These are phyloP conservation scores for Polypterus bichir DNA, from an alignment of 2,113 vertebrate genomes.

Conservation along the genomic window DNA sequence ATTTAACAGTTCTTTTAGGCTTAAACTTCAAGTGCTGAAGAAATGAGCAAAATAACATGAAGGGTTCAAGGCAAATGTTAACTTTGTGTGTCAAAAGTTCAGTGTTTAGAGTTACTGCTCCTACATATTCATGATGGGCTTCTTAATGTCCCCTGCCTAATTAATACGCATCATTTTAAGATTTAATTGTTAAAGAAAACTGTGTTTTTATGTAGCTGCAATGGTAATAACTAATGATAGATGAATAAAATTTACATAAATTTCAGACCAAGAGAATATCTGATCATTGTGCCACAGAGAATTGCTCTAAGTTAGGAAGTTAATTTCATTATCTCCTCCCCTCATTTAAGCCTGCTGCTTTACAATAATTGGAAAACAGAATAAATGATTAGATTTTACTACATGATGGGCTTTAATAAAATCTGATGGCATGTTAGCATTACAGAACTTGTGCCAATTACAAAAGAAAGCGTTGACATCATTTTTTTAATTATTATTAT, in stretches of 20 bases:
- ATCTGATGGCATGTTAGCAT: conserved; percentile 54
- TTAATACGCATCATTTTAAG: conserved; percentile 77
- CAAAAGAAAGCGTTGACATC: conserved; percentile 19
- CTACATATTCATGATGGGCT: conserved; percentile 52
- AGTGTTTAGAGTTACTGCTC: conserved; percentile 46
- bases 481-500: conserved; percentile 3
- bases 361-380: conserved; percentile 78
- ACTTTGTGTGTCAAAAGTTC: conserved; percentile 46
- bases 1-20: too few species aligned
- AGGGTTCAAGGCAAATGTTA: background rate
- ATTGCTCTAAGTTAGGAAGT: conserved; percentile 86
- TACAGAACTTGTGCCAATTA: conserved; percentile 46
- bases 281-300: conserved; percentile 79
- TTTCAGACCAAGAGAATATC: conserved; percentile 84
- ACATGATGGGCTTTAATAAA: conserved; percentile 68
- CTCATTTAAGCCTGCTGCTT: conserved; percentile 72
- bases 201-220: conserved; percentile 66
- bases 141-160: conserved; percentile 62
- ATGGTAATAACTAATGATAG: conserved; percentile 84
- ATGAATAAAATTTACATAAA: conserved; percentile 97
- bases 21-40: too few species aligned
- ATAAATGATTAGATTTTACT: conserved; percentile 73
- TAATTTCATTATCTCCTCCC: conserved; percentile 89
- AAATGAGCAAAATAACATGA: too few species aligned
- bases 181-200: conserved; percentile 84